Conservation (phyloP, 2,888 invertebrate genomes). For the Melipona bicolor region DNA sequence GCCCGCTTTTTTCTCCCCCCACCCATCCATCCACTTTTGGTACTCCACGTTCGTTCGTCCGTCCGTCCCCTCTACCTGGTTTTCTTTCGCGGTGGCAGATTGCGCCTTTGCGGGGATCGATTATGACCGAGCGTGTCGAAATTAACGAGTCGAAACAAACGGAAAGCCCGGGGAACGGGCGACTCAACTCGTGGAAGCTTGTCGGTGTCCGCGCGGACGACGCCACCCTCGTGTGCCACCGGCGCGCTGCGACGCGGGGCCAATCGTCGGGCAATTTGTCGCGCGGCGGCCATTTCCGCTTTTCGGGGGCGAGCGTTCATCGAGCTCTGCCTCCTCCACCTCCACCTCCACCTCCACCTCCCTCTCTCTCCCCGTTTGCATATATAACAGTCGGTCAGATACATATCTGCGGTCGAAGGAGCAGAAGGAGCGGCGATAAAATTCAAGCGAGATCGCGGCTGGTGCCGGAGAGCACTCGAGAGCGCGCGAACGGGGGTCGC, state of each 20-base stretch:
- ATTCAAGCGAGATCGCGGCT: constrained; percentile 54
- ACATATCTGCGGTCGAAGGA: constrained; percentile 64
- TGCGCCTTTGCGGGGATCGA: constrained; percentile 56
- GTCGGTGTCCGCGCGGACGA: constrained; percentile 55
- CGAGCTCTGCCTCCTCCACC: constrained; percentile 20
- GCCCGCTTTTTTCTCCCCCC: background rate
- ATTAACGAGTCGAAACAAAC: constrained; percentile 69
- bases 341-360: too few species aligned
- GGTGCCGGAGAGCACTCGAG: constrained; percentile 49
- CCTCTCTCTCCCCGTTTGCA: constrained; percentile 3
- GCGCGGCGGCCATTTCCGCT: constrained; percentile 73
- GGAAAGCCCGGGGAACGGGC: constrained; percentile 27
- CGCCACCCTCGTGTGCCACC: constrained; percentile 25
- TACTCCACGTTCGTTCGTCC: background rate
- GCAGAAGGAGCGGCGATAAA: constrained; percentile 69
- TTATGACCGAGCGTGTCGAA: constrained; percentile 63
- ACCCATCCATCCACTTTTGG: background rate
- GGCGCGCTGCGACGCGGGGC: constrained; percentile 33
- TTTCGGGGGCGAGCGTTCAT: constrained; percentile 66
- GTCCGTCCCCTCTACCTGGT: background rate
- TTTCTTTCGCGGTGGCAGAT: constrained; percentile 50
- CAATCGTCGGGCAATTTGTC: constrained; percentile 76
- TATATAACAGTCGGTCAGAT: constrained; percentile 50
- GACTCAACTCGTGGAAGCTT: constrained; percentile 40
- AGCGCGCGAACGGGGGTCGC: constrained; percentile 36